phyloP scores from a whole-genome alignment of 2,113 vertebrate species.

The Gallinago undulata region DNA sequence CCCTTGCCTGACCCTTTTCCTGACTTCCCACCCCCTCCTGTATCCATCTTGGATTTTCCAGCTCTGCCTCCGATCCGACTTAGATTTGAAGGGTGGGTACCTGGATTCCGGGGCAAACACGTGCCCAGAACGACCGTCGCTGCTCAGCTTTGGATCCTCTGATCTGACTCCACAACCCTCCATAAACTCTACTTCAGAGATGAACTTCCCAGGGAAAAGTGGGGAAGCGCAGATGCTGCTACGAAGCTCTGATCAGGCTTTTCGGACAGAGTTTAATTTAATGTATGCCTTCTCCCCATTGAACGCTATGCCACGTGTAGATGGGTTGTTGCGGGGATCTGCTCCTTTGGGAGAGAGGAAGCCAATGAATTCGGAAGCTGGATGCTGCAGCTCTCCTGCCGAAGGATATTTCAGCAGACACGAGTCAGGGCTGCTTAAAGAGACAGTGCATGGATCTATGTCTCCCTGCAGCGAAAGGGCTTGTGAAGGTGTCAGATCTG shows the following conservation, averaged over 20 bases:
- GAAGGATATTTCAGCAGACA: constrained; percentile 88
- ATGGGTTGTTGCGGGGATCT: constrained; percentile 78
- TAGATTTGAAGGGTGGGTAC: constrained; percentile 82
- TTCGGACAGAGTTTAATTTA: constrained; percentile 99
- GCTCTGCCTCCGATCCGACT: constrained; percentile 87
- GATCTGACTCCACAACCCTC: constrained; percentile 78
- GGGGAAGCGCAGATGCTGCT: constrained; percentile 77
- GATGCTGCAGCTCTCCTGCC: constrained; percentile 85
- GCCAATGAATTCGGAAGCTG: constrained; percentile 83
- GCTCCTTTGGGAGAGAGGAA: constrained; percentile 80
- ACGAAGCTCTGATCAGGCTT: constrained; percentile 88
- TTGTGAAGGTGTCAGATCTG: constrained; percentile 85
- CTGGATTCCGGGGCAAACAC: constrained; percentile 82
- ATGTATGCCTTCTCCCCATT: constrained; percentile 98
- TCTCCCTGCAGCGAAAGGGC: constrained; percentile 86
- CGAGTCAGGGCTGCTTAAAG: constrained; percentile 84
- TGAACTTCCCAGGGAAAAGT: constrained; percentile 75
- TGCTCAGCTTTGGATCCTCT: constrained; percentile 74
- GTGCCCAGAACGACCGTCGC: constrained; percentile 81
- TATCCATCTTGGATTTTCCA: constrained; percentile 62
- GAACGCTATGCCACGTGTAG: constrained; percentile 89
- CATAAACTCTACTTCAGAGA: constrained; percentile 72
- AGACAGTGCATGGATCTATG: constrained; percentile 80
- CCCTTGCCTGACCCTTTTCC: constrained; percentile 12
- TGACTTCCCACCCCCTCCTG: neutral